These are phyloP conservation scores for Oscarella lobularis DNA, from an alignment of 37 sponge, comb jelly and placozoan species.

Conservation along the genomic window DNA sequence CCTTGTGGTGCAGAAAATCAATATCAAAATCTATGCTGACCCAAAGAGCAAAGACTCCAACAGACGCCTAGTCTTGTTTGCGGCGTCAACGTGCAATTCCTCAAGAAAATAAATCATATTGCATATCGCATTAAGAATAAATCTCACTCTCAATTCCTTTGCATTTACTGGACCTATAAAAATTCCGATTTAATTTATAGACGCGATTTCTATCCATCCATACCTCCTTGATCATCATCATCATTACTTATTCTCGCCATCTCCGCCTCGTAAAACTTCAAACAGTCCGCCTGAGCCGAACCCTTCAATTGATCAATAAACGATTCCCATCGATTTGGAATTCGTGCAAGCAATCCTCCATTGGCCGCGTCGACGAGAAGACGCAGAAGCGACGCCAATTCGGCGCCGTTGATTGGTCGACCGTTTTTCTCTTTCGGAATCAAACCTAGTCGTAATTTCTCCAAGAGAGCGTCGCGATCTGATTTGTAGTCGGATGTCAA, in stretches of 20 bases:
- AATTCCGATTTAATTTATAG: conserved; percentile 4
- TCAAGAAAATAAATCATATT: not conserved
- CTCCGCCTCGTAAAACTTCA: conserved; percentile 66
- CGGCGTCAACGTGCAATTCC: conserved; percentile 44
- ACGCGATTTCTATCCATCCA: not conserved
- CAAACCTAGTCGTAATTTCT: conserved; percentile 26
- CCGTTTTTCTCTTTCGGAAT: conserved; percentile 78
- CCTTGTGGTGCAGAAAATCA: not conserved
- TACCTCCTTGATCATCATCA: not conserved
- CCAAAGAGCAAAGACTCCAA: conserved; percentile 64
- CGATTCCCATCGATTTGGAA: conserved; percentile 65
- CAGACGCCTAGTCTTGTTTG: conserved; percentile 23
- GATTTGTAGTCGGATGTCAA: conserved; percentile 67
- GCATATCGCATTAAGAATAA: not conserved
- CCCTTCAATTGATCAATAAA: conserved; percentile 48
- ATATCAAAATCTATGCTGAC: conserved; percentile 2
- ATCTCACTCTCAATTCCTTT: conserved; percentile 28
- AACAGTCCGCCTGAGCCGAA: conserved; percentile 55
- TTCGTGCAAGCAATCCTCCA: conserved; percentile 75
- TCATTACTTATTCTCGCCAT: conserved; percentile 9
- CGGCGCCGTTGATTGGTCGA: conserved; percentile 42
- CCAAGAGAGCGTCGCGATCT: conserved; percentile 55
- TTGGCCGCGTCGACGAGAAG: conserved; percentile 81
- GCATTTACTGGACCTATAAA: conserved; percentile 52
- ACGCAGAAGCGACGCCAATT: conserved; percentile 68